Conservation (phyloP, 2,113 vertebrate species). For the Pterocles orientalis region DNA sequence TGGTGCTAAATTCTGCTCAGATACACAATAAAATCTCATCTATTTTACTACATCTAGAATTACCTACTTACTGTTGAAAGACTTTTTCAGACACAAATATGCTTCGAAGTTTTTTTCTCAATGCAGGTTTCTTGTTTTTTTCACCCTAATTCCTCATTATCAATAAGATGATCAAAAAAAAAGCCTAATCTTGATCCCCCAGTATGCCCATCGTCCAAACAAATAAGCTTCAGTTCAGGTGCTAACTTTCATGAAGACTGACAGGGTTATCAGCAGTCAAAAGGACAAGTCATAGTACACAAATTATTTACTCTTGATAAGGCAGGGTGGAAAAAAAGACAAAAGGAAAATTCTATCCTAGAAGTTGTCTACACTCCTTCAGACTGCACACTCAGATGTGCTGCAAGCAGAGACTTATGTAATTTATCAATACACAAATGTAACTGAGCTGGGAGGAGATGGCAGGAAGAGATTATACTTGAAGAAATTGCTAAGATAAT, state of each 20-base stretch:
- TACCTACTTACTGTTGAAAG: conserved; percentile 19
- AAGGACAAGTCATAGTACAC: background rate
- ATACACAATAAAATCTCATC: conserved; percentile 57
- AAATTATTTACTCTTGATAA: conserved; percentile 33
- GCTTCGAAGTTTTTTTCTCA: conserved; percentile 1
- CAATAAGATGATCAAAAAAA: background rate
- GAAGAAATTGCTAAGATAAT: background rate
- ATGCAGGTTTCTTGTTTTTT: background rate
- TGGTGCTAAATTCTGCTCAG: conserved; percentile 40
- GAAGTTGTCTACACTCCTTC: background rate
- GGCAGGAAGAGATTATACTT: background rate
- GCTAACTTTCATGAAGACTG: background rate
- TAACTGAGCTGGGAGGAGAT: background rate
- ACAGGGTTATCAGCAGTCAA: conserved; percentile 19
- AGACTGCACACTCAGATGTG: accelerated
- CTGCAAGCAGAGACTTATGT: background rate
- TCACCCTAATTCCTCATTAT: background rate
- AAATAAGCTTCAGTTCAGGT: conserved; percentile 6
- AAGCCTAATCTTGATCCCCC: conserved; percentile 15
- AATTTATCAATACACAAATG: background rate
- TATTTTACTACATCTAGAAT: conserved; percentile 43
- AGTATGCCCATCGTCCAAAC: background rate
- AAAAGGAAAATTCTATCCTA: background rate
- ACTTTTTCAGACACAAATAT: conserved; percentile 39
- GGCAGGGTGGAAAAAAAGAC: background rate